phyloP scores from a whole-genome alignment of 2,888 invertebrate species.

The Cosmorhoe ocellata region DNA sequence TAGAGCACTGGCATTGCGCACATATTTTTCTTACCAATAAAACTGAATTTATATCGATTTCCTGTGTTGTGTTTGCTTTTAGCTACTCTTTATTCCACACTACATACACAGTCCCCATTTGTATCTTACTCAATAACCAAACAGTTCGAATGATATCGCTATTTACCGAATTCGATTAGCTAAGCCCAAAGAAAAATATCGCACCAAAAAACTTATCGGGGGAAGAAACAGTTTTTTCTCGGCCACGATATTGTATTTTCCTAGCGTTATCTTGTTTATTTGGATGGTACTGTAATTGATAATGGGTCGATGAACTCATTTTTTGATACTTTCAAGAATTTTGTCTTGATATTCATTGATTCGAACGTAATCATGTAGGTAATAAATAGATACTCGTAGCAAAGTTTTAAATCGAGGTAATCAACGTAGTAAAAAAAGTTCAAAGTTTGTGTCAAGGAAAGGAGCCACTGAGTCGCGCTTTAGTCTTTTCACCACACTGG shows the following conservation, averaged over 20 bases:
- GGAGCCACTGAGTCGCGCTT: no score
- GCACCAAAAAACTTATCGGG: slow-evolving; percentile 61
- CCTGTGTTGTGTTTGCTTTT: slow-evolving; percentile 15
- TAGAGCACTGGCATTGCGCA: no score
- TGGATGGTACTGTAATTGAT: slow-evolving; percentile 43
- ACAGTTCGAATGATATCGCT: slow-evolving; percentile 42
- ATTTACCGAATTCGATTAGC: slow-evolving; percentile 74
- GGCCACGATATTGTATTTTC: slow-evolving; percentile 67
- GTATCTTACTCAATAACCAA: slow-evolving; percentile 24
- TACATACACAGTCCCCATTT: slow-evolving; percentile 26
- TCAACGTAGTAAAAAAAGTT: no score
- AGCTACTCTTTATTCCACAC: slow-evolving; percentile 22
- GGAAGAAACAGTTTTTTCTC: slow-evolving; percentile 60
- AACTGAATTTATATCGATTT: slow-evolving; percentile 8
- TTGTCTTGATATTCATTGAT: not conserved
- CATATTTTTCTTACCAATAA: not conserved
- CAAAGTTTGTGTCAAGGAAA: no score
- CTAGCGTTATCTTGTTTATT: slow-evolving; percentile 71
- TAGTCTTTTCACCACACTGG: no score
- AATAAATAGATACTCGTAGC: not conserved
- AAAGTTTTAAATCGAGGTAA: no score
- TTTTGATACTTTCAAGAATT: slow-evolving; percentile 30
- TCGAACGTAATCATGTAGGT: not conserved
- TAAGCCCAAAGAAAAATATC: slow-evolving; percentile 58
- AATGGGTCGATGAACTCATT: slow-evolving; percentile 39